phyloP scores from a whole-genome alignment of 2,113 vertebrate genomes.

The Cebus imitator region DNA sequence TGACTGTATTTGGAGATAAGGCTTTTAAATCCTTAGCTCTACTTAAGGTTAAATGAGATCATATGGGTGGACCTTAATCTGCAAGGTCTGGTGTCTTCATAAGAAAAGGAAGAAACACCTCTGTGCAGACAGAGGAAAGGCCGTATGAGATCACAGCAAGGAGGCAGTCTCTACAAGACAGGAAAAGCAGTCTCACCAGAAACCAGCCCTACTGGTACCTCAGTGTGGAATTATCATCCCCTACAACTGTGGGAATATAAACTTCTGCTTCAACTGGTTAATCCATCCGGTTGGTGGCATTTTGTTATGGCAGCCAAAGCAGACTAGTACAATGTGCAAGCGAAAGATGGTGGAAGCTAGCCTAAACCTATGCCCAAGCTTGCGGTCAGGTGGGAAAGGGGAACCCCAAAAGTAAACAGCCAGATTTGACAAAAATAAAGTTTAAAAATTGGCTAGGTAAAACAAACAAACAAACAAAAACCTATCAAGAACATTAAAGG shows the following conservation, averaged over 20 bases:
- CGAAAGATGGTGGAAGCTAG: not conserved
- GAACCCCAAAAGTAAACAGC: not conserved
- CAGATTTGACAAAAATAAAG: not conserved
- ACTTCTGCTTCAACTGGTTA: not conserved
- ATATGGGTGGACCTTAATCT: not conserved
- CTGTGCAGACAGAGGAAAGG: not conserved
- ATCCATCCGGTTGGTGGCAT: not conserved
- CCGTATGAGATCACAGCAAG: not conserved
- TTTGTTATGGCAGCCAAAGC: not conserved
- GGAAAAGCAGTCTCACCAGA: not conserved
- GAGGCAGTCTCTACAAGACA: not conserved
- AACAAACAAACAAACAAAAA: not conserved
- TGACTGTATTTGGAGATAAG: not conserved
- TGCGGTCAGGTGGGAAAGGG: fast-evolving
- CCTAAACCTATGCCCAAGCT: not conserved
- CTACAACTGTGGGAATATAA: not conserved
- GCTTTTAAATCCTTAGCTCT: not conserved
- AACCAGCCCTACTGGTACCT: not conserved
- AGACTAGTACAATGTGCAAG: not conserved
- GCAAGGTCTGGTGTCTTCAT: not conserved
- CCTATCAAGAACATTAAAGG: not conserved
- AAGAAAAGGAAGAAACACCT: not conserved
- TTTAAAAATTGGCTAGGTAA: not conserved
- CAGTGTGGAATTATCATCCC: not conserved
- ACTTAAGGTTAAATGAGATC: not conserved